Evolutionary conservation across 2,888 invertebrate genomes (phyloP), one percentile per base, ranked within the genome.

Genomic region (Zelleria hepariella): DNA sequence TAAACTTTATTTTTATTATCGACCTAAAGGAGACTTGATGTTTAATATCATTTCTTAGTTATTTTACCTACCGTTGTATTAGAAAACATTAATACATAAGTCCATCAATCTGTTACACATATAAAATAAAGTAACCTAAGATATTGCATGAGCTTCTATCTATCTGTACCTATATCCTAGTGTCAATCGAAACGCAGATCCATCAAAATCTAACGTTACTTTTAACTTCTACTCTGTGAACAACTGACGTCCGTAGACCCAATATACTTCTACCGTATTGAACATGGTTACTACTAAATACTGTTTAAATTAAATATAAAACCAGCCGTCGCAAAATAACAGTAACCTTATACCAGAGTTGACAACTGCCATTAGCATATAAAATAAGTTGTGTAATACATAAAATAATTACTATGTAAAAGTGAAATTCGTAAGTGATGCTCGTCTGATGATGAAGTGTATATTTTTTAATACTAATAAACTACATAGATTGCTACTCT

Each of bases 301-400:
- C 23, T 53, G 1, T 53, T 42, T 57, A 18, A 47, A 10, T 48
- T 51, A 51, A 49, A 51, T 10, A 25, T 23, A 58, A 58, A 51
- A 52, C 59, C 59, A 62, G 61, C 65, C 64, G 64, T 65, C 68
- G 63, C 67, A 66, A 61, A 55, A 27, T 53, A 61, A 62, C 72
- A 53, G 26, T 27, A 21, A 47, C 68, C 65, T 68, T 69, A 70
- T 73, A 77, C 75, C 75, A 76, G 77, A 83, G 78, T 83, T 74
- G 67, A 82, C 77, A 80, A 88, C 87, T 88, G 87, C 87, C 87
- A 88, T 79, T 88, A 88, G 85, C 73, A 72, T 78, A 72, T 73
- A 53, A 42, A 27, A 79, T 75, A 81, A 74, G 74, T 75, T 74
- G 32, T 81, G 73, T 82, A 80, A 82, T 79, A 79, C 77, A 77